phyloP scores from a whole-genome alignment of 2,113 vertebrate species.

The Apteryx mantelli region DNA sequence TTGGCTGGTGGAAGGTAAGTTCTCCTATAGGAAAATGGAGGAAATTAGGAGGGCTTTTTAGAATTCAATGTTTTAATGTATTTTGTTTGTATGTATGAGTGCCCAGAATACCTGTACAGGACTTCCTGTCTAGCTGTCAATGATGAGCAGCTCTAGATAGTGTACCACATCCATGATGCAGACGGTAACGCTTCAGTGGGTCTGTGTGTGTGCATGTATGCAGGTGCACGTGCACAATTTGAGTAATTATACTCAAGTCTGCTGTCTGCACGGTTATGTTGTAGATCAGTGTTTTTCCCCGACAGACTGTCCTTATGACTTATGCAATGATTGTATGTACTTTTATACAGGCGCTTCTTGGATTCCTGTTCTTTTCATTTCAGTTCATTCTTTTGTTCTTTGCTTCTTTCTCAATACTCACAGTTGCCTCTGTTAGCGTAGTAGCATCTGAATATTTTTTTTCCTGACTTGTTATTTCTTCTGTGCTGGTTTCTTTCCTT shows the following conservation, averaged over 20 bases:
- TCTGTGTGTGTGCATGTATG: too few relatives aligned
- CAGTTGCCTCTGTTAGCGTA: background rate
- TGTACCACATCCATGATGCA: too few relatives aligned
- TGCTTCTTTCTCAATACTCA: background rate
- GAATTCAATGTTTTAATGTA: fast-evolving
- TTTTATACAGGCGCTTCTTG: background rate
- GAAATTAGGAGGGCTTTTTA: background rate
- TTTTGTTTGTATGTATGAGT: background rate
- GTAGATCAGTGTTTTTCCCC: background rate
- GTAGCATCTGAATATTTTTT: constrained; percentile 38
- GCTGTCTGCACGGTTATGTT: background rate
- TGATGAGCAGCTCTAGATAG: fast-evolving
- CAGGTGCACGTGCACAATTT: fast-evolving
- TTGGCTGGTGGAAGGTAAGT: background rate
- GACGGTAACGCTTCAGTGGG: background rate
- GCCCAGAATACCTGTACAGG: fast-evolving
- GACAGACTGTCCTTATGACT: background rate
- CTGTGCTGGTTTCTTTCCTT: constrained; percentile 68
- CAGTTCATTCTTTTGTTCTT: background rate
- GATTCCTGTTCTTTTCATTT: background rate
- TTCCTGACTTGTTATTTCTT: constrained; percentile 61
- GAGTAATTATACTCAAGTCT: background rate
- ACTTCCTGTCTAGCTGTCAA: background rate
- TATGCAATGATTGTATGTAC: background rate
- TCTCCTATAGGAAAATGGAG: fast-evolving